These are phyloP conservation scores for Drosophila triauraria DNA, from an alignment of 1,140 invertebrate species.

Conservation along the genomic window DNA sequence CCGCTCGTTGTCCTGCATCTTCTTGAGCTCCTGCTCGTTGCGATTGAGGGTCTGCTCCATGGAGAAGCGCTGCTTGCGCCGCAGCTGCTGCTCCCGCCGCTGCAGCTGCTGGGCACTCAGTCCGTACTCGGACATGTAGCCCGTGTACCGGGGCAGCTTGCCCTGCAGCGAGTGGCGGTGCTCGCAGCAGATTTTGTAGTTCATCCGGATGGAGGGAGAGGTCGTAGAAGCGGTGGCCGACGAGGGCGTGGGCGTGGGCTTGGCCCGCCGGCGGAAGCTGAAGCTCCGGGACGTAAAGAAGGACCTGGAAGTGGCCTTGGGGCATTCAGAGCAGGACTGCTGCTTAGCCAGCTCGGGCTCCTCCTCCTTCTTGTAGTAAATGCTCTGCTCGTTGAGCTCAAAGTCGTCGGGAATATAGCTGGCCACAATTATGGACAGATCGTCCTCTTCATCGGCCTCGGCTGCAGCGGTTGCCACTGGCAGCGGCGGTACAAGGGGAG, in stretches of 20 bases:
- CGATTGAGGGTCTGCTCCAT: slow-evolving; percentile 71
- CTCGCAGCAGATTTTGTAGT: slow-evolving; percentile 83
- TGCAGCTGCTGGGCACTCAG: slow-evolving; percentile 75
- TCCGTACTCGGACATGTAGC: slow-evolving; percentile 84
- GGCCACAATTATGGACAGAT: slow-evolving; percentile 80
- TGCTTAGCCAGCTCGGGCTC: neutral
- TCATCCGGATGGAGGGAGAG: slow-evolving; percentile 66
- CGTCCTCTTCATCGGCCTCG: slow-evolving; percentile 65
- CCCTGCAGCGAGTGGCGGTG: slow-evolving; percentile 71
- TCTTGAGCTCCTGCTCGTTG: slow-evolving; percentile 74
- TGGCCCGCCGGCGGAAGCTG: slow-evolving; percentile 61
- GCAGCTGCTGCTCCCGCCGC: slow-evolving; percentile 65
- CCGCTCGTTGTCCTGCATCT: slow-evolving; percentile 82
- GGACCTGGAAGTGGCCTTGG: slow-evolving; percentile 53
- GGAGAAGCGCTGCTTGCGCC: slow-evolving; percentile 59
- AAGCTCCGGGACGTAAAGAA: slow-evolving; percentile 72
- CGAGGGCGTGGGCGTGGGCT: slow-evolving; percentile 39
- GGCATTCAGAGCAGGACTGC: slow-evolving; percentile 20
- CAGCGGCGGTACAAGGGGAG: neutral
- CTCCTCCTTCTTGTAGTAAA: slow-evolving; percentile 70
- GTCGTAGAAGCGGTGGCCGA: slow-evolving; percentile 14
- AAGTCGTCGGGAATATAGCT: slow-evolving; percentile 77
- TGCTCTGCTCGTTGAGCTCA: slow-evolving; percentile 71
- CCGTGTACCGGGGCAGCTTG: slow-evolving; percentile 78
- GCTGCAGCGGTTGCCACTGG: neutral